A percentile compares a stretch with the other conserved stretches of the same genome.
Evolutionary conservation across 1,140 invertebrate species (phyloP).

Genomic region (Cydia amplana): DNA sequence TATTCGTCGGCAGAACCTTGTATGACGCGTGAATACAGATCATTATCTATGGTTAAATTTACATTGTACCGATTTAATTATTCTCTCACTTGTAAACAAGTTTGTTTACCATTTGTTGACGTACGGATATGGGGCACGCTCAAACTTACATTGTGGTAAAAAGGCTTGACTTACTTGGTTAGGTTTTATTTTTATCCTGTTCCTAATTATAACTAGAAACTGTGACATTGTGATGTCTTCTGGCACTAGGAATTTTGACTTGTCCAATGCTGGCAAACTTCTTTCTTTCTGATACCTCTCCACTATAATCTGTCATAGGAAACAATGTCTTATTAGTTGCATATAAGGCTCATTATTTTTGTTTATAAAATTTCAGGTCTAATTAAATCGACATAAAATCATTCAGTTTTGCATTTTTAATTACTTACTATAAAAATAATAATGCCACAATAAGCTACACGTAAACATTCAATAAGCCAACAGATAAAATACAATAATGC

Average conservation of each 20-base stretch:
- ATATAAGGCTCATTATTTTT: no score
- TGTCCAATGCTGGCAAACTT: conserved; percentile 84
- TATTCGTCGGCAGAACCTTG: conserved; percentile 1
- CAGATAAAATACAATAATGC: not conserved
- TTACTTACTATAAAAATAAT: no score
- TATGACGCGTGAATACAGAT: conserved; percentile 1
- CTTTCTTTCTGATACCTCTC: conserved; percentile 86
- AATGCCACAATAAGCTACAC: no score
- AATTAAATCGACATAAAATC: no score
- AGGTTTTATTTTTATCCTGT: conserved; percentile 74
- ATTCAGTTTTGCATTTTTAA: no score
- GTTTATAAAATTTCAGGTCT: no score
- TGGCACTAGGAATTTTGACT: conserved; percentile 89
- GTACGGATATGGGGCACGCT: not conserved
- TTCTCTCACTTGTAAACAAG: not conserved
- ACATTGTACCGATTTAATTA: conserved; percentile 4
- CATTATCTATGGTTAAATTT: conserved; percentile 3
- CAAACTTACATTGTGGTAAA: not conserved
- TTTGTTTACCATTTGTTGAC: not conserved
- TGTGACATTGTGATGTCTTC: conserved; percentile 91
- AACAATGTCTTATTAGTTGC: conserved; percentile 35
- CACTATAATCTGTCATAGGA: conserved; percentile 84
- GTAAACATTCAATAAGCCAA: not conserved
- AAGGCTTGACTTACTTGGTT: conserved; percentile 67
- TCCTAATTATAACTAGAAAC: conserved; percentile 87